Conservation (phyloP, 2,888 invertebrate species). For the Hypomecis punctinalis region DNA sequence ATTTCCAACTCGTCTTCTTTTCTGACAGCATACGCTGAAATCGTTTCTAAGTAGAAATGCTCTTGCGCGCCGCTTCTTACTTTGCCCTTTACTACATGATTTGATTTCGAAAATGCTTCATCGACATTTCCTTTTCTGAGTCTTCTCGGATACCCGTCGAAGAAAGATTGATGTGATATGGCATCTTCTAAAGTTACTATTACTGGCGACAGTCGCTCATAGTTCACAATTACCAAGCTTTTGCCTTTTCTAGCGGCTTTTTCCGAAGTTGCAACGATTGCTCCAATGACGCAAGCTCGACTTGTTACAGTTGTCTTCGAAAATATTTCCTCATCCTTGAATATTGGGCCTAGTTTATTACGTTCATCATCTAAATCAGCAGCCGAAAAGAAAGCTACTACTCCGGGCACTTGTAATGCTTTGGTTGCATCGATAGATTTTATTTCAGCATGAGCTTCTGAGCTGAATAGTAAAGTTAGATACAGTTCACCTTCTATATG, state of each 20-base stretch:
- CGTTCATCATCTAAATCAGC: constrained; percentile 88
- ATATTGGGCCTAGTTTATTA: constrained; percentile 88
- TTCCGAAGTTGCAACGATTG: constrained; percentile 91
- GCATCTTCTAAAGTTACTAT: constrained; percentile 95
- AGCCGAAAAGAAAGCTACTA: constrained; percentile 90
- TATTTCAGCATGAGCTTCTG: constrained; percentile 92
- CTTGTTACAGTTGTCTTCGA: constrained; percentile 89
- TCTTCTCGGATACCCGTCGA: constrained; percentile 80
- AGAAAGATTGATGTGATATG: constrained; percentile 89
- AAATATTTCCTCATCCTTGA: constrained; percentile 94
- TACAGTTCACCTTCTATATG: constrained; percentile 89
- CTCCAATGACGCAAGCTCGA: constrained; percentile 92
- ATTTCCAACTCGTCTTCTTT: constrained; percentile 94
- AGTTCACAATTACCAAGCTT: constrained; percentile 89
- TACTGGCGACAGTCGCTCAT: constrained; percentile 91
- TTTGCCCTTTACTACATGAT: constrained; percentile 88
- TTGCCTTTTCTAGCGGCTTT: constrained; percentile 91
- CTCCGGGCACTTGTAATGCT: constrained; percentile 91
- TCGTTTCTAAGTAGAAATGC: constrained; percentile 95
- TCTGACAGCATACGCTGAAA: constrained; percentile 86
- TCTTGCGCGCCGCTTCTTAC: constrained; percentile 92
- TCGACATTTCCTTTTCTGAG: constrained; percentile 88
- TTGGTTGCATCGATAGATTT: constrained; percentile 89
- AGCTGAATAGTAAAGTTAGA: constrained; percentile 91
- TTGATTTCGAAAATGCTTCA: constrained; percentile 86